Base-by-base conservation (phyloP, 2,113 vertebrate genomes). In the Catharus bicknelli region DNA sequence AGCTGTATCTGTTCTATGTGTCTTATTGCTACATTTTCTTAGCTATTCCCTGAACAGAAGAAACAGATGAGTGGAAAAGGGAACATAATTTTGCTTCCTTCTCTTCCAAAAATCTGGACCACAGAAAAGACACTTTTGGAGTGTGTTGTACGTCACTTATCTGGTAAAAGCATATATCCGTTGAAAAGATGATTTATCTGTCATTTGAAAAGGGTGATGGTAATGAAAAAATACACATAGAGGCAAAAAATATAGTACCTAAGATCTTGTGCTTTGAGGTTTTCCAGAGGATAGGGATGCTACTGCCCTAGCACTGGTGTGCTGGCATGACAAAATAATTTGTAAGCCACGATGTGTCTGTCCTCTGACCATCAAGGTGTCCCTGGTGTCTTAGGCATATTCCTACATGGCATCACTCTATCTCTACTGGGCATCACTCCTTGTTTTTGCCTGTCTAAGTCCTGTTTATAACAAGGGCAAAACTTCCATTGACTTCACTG, bases 261-360 rank as follows among this genome's bases (percentile, higher is more conserved):
- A 62, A 54, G 10, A n/a, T 43, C 13, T 50, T 36, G 9, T 50
- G 23, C 34, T 64, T 34, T 50, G 17, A 27, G 10, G 19, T 66
- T 78, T 83, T 38, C 45, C 51, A 27, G 32, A 54, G 23, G 30
- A 59, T 17, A 23, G 30, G 14, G 13, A 16, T 69, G 51, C 20
- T 40, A 15, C 34, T 64, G 34, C 57, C 30, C 12, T 54, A 48
- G 9, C 14, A 27, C n/a, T 23, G 26, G 21, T 43, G 26, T 23
- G 5, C 45, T 68, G 10, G 9, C 45, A 9, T 29, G n/a, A 40
- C 34, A 75, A 30, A 2, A 5, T 7, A 9, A 3, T 0, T 18
- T 42, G 16, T 23, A 59, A 69, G 7, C 22, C 7, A 7, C 18
- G 26, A 20, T 3, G 13, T 66, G 25, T 17, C 42, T 45, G n/a